A percentile compares a stretch with the other conserved stretches of the same genome.
These are phyloP conservation scores for Eilema sororculum DNA, from an alignment of 2,888 invertebrate genomes.

Conservation along the genomic window DNA sequence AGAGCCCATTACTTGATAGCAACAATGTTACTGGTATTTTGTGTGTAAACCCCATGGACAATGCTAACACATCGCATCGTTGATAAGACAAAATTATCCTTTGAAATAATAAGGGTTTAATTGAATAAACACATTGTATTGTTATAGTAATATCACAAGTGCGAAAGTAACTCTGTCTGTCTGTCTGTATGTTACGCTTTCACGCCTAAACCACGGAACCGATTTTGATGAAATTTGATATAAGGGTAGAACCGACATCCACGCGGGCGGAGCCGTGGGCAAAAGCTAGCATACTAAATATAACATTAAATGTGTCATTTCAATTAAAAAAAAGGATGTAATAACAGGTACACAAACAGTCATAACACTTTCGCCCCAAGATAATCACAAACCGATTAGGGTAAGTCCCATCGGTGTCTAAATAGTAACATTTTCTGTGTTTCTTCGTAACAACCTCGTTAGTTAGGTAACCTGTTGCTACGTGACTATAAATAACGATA, in stretches of 20 bases:
- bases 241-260: too few species aligned
- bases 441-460: neutral
- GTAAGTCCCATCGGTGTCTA: neutral
- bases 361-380: neutral
- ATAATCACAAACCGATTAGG: neutral
- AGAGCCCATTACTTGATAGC: neutral
- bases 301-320: too few species aligned
- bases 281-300: too few species aligned
- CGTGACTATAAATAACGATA: conserved; percentile 9
- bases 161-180: too few species aligned
- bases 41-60: neutral
- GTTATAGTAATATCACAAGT: too few species aligned
- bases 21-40: conserved; percentile 14
- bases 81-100: conserved; percentile 7
- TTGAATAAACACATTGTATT: neutral
- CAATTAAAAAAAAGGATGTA: too few species aligned
- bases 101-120: conserved; percentile 6
- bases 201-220: too few species aligned
- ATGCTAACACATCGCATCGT: neutral
- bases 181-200: too few species aligned
- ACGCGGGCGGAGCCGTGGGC: too few species aligned
- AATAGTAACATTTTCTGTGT: neutral
- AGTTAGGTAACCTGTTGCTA: neutral
- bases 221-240: too few species aligned
- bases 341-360: too few species aligned